These are phyloP conservation scores for Struthidea cinerea DNA, from an alignment of 2,113 vertebrate species.

Conservation along the genomic window DNA sequence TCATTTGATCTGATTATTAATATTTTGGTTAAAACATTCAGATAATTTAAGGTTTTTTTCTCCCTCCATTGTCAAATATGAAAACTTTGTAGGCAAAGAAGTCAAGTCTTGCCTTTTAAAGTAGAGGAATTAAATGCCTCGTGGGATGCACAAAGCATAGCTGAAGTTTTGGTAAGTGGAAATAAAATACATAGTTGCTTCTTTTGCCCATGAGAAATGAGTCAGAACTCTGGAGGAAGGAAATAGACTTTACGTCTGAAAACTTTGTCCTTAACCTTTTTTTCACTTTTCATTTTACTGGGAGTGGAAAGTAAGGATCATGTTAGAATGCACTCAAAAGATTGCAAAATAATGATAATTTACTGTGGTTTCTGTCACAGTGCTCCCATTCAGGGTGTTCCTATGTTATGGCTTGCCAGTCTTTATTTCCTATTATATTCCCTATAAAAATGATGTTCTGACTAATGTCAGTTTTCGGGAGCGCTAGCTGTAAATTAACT, in stretches of 20 bases:
- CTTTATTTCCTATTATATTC: background rate
- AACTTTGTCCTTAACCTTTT: background rate
- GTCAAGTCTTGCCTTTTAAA: background rate
- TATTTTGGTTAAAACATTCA: background rate
- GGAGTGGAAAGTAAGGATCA: background rate
- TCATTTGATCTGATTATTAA: background rate
- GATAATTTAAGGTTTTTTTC: background rate
- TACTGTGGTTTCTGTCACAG: background rate
- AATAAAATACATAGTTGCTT: background rate
- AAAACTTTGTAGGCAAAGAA: background rate
- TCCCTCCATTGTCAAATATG: background rate
- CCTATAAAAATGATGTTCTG: background rate
- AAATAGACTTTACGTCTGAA: background rate
- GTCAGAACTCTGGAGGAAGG: background rate
- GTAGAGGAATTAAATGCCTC: background rate
- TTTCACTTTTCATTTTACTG: background rate
- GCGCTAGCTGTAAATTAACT: background rate
- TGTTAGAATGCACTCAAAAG: background rate
- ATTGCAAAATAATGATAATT: background rate
- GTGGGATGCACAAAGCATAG: background rate
- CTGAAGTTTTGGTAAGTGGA: background rate
- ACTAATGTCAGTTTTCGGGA: background rate
- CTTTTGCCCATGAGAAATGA: background rate
- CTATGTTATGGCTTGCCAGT: background rate
- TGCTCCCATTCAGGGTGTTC: background rate